Percentiles rank a stretch among this genome's conserved stretches.
Conservation (phyloP, 2,113 vertebrate species). For the Edolisoma coerulescens region DNA sequence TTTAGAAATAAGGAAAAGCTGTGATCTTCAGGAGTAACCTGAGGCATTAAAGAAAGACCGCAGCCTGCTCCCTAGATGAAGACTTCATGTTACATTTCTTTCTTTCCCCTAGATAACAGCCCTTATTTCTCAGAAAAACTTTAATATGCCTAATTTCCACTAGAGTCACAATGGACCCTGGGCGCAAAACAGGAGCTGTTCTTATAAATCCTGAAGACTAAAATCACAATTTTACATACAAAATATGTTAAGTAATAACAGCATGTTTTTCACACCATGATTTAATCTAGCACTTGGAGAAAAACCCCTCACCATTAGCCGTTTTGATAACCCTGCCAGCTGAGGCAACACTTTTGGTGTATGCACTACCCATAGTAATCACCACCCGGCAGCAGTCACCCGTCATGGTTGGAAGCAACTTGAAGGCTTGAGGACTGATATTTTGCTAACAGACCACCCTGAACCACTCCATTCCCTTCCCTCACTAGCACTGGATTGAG, state of each 20-base stretch:
- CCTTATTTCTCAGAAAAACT: background rate
- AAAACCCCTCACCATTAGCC: background rate
- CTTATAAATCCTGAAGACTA: background rate
- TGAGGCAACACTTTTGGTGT: background rate
- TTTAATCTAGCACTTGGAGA: background rate
- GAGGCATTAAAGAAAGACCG: background rate
- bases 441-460: background rate
- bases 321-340: background rate
- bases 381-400: background rate
- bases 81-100: background rate
- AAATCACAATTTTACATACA: background rate
- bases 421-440: background rate
- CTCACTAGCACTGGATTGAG: background rate
- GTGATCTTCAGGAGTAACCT: background rate
- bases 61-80: background rate
- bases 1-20: background rate
- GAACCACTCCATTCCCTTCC: background rate
- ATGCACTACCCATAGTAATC: background rate
- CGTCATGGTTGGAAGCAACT: rapidly evolving
- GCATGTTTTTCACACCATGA: background rate
- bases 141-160: background rate
- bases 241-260: background rate
- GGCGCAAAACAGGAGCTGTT: background rate
- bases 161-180: background rate
- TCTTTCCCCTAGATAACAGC: background rate